phyloP scores from a whole-genome alignment of 2,888 invertebrate species.

The Tineola bisselliella region DNA sequence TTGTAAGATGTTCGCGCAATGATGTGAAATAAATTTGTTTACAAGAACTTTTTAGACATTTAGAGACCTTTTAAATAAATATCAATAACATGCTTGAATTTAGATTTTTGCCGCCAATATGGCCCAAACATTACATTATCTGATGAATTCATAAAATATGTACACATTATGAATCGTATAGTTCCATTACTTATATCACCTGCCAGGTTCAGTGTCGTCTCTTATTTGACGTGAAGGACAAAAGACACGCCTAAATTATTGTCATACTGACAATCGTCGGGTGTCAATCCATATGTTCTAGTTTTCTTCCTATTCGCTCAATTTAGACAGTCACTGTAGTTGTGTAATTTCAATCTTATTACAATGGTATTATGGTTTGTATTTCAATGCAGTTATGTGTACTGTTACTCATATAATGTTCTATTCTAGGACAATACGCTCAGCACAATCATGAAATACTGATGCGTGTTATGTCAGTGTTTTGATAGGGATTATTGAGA shows the following conservation, averaged over 20 bases:
- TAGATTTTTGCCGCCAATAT: neutral
- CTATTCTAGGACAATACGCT: neutral
- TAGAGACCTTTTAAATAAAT: too few species aligned
- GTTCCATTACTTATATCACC: neutral
- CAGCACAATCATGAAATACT: neutral
- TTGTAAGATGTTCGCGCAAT: neutral
- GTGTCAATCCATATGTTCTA: conserved; percentile 2
- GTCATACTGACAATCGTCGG: neutral
- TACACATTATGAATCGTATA: neutral
- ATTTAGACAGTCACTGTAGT: neutral
- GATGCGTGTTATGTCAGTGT: neutral
- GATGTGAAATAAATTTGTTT: neutral
- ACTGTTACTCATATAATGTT: neutral
- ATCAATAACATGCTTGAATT: too few species aligned
- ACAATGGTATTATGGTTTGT: neutral
- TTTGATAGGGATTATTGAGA: neutral
- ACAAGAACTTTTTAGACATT: neutral
- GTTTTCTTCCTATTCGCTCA: neutral
- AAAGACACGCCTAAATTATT: conserved; percentile 11
- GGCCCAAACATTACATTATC: neutral
- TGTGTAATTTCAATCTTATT: neutral
- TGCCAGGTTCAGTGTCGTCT: neutral
- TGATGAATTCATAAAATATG: neutral
- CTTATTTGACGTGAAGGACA: neutral
- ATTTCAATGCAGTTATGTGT: neutral